phyloP scores from a whole-genome alignment of 2,797 vertebrate species.

The Morus bassanus region DNA sequence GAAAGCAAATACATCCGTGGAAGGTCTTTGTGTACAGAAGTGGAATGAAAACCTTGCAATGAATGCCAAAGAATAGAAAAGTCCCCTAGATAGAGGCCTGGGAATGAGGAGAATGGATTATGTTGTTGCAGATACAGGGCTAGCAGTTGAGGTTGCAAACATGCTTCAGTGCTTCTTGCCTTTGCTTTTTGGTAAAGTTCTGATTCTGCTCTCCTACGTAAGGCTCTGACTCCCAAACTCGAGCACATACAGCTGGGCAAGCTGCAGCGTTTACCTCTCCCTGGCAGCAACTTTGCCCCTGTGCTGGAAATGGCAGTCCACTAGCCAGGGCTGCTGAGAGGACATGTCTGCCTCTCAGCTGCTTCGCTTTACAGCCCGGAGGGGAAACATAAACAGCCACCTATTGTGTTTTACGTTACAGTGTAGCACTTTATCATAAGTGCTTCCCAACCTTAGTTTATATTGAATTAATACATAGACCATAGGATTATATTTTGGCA shows the following conservation, averaged over 20 bases:
- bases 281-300: not conserved
- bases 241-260: not conserved
- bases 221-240: rapidly evolving
- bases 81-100: not conserved
- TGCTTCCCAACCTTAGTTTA: not conserved
- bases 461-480: not conserved
- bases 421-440: not conserved
- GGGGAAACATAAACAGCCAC: not conserved
- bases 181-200: not conserved
- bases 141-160: not conserved
- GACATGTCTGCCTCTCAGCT: not conserved
- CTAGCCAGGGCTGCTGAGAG: not conserved
- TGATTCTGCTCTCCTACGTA: not conserved
- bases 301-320: not conserved
- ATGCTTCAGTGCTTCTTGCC: not conserved
- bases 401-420: not conserved
- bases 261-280: not conserved
- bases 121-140: not conserved
- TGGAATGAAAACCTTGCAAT: not conserved
- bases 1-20: not conserved
- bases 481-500: not conserved
- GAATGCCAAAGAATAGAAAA: not conserved
- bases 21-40: not conserved
- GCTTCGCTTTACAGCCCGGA: rapidly evolving
- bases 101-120: not conserved